Evolutionary conservation across 2,113 vertebrate species (phyloP).

Genomic region (Himantopus leucocephalus): DNA sequence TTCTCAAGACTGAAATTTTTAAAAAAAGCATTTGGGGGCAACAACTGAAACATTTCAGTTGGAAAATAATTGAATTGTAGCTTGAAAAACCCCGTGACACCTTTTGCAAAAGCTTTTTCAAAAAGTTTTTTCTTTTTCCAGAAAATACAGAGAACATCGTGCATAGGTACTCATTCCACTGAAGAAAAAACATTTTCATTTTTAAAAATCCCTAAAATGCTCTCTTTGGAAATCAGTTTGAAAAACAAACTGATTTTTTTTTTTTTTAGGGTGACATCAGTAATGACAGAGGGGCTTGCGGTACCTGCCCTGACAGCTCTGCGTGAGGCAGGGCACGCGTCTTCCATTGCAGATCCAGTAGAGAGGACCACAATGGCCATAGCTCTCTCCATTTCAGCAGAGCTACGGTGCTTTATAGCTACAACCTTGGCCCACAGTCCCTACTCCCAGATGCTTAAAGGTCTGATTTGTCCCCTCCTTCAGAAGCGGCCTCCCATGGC

Average conservation of each 20-base stretch:
- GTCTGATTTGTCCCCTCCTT: neutral
- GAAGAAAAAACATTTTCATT: neutral
- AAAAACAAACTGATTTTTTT: neutral
- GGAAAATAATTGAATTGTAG: neutral
- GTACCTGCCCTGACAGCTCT: neutral
- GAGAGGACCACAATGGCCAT: rapidly evolving
- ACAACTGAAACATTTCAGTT: neutral
- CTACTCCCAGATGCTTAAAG: neutral
- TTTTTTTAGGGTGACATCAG: neutral
- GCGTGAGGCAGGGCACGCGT: rapidly evolving
- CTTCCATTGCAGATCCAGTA: neutral
- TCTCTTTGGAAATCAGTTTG: neutral
- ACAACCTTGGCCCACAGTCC: neutral
- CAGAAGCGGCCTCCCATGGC: neutral
- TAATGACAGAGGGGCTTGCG: neutral
- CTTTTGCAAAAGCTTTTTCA: neutral
- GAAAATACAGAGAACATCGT: neutral
- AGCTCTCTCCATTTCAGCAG: neutral
- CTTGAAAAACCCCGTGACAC: neutral
- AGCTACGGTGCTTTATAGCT: rapidly evolving
- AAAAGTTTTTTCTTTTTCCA: neutral
- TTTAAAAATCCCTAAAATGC: neutral
- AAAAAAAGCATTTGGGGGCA: neutral
- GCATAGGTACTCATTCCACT: neutral
- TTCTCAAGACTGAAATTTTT: neutral